Evolutionary conservation across 2,888 invertebrate genomes (phyloP).

Genomic region (Lasioglossum zephyrum): DNA sequence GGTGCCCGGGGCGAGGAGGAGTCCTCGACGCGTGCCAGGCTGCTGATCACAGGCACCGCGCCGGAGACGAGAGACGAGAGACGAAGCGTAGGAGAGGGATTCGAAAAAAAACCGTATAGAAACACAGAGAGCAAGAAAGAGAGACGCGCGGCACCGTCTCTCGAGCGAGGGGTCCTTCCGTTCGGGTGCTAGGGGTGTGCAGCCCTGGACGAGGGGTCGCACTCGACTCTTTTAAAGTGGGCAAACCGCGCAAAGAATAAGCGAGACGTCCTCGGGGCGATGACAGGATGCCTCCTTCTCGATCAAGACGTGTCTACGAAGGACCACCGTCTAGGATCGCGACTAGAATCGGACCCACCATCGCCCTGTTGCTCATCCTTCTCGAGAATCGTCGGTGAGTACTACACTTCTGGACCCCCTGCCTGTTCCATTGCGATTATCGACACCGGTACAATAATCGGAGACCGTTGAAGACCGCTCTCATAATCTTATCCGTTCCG

Average conservation of each 20-base stretch:
- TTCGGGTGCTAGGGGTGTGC: constrained; percentile 78
- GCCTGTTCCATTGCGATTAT: neutral
- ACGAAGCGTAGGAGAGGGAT: constrained; percentile 61
- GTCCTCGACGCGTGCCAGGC: constrained; percentile 83
- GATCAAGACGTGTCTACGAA: constrained; percentile 78
- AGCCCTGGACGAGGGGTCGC: constrained; percentile 72
- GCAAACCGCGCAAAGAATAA: constrained; percentile 72
- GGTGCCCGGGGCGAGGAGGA: constrained; percentile 81
- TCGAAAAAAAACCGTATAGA: constrained; percentile 40
- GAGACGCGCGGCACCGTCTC: constrained; percentile 60
- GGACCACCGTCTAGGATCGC: constrained; percentile 76
- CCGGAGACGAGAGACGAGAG: constrained; percentile 61
- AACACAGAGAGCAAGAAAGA: constrained; percentile 48
- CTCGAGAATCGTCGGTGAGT: constrained; percentile 80
- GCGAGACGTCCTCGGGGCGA: constrained; percentile 78
- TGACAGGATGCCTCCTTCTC: constrained; percentile 83
- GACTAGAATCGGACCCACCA: constrained; percentile 70
- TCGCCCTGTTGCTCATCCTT: constrained; percentile 74
- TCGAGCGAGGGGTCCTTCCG: constrained; percentile 74
- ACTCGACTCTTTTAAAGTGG: constrained; percentile 75
- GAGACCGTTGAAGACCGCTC: neutral
- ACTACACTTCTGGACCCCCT: neutral
- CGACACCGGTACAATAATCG: neutral
- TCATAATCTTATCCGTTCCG: constrained; percentile 36
- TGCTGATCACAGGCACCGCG: constrained; percentile 82